Percentiles rank a stretch among this genome's conserved stretches.
Conservation (phyloP, 2,888 invertebrate genomes). For the Drosophila acutilabella region DNA sequence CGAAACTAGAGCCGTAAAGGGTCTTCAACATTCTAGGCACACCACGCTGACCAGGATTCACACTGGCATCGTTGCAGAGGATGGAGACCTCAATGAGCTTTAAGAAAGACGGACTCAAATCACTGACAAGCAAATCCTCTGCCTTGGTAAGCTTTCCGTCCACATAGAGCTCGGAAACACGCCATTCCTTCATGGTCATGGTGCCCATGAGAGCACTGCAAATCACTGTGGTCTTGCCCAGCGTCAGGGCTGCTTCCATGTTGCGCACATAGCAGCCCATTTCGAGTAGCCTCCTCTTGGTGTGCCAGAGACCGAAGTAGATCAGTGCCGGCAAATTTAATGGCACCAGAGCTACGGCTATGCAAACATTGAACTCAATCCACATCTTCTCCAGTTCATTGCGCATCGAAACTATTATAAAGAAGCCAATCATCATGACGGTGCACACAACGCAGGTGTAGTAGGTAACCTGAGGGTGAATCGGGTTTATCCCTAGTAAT, state of each 20-base stretch:
- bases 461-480: not conserved
- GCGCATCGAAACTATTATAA: slow-evolving; percentile 2
- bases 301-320: slow-evolving; percentile 37
- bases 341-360: slow-evolving; percentile 43
- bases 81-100: slow-evolving; percentile 42
- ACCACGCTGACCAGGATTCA: slow-evolving; percentile 36
- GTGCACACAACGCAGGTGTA: slow-evolving; percentile 11
- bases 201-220: slow-evolving; percentile 44
- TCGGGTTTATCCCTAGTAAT: not conserved
- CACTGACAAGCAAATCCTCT: accelerated
- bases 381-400: not conserved
- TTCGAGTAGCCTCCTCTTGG: not conserved
- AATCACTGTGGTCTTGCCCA: slow-evolving; percentile 61
- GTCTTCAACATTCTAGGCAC: slow-evolving; percentile 39
- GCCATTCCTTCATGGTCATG: slow-evolving; percentile 36
- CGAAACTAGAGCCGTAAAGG: slow-evolving; percentile 43
- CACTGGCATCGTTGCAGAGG: slow-evolving; percentile 56
- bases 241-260: slow-evolving; percentile 45
- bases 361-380: slow-evolving; percentile 29
- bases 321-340: slow-evolving; percentile 45
- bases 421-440: not conserved
- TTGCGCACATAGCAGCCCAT: slow-evolving; percentile 45
- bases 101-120: not conserved
- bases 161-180: slow-evolving; percentile 55
- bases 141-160: slow-evolving; percentile 16